Evolutionary conservation across 2,113 vertebrate genomes (phyloP), one percentile per base, ranked within the genome.

Genomic region (Microcebus lehilahytsara): DNA sequence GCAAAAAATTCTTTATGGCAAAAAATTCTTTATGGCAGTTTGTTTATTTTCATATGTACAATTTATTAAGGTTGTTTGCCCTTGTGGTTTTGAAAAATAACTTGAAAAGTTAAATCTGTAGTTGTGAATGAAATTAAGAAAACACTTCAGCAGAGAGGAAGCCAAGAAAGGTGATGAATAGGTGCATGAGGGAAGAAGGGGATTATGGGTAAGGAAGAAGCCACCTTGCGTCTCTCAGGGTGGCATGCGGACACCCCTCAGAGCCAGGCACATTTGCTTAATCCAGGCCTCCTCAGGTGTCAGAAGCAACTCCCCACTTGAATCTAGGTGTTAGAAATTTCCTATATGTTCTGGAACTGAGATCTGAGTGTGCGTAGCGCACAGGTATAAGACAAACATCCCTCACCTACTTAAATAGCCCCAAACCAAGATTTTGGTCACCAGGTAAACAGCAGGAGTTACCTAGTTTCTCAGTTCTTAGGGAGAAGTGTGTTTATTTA

Each of bases 1-100:
- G 58, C 56, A 23, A 96, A 80, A 49, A 80, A 56, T 91, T 96
- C 53, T 86, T 92, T 74, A 75, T 85, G 72, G 58, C 56, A 23
- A 96, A 80, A 49, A 80, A 56, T 91, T 96, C 53, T 86, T 92
- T 74, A 75, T 85, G 89, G 66, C 49, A 14, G 25, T 81, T 80
- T 79, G 46, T 32, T 91, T 89, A 42, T 93, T 96, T 95, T 95
- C 91, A 85, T 46, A 19, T 71, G 10, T 23, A 91, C 42, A 23
- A 80, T 89, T 46, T 85, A 37, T 85, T 62, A n/a, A 84, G 66
- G 32, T 6, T 34, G 42, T 91, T 93, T 89, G 27, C 53, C 32
- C 6, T 60, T 60, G 49, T 22, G 71, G 25, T 91, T 91, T 95
- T 85, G 89, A 80, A 64, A 89, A 89, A 67, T 69, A 80, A 49